A percentile compares a stretch with the other conserved stretches of the same genome.
Evolutionary conservation across 1,140 invertebrate genomes (phyloP).

Genomic region (Aphis gossypii): DNA sequence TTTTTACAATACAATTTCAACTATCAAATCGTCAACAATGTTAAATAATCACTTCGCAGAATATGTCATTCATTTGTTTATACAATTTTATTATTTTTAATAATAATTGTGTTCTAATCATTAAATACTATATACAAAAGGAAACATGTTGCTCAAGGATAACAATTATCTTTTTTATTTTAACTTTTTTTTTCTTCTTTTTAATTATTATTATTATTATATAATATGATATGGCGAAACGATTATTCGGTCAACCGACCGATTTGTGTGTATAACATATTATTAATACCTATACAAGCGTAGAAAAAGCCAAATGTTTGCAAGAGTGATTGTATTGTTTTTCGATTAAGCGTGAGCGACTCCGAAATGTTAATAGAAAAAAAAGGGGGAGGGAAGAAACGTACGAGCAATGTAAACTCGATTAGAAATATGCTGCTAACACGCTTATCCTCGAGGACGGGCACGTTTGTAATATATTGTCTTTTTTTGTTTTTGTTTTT

Average conservation of each 20-base stretch:
- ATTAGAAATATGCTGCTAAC: constrained; percentile 28
- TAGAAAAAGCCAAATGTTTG: constrained; percentile 45
- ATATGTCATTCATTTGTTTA: constrained; percentile 8
- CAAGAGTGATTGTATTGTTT: constrained; percentile 44
- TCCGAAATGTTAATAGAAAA: constrained; percentile 26
- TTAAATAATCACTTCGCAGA: constrained; percentile 27
- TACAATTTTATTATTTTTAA: constrained; percentile 27
- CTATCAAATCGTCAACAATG: constrained; percentile 33
- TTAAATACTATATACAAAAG: constrained; percentile 52
- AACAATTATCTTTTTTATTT: neutral
- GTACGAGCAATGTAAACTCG: neutral
- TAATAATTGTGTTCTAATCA: constrained; percentile 38
- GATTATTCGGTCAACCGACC: constrained; percentile 23
- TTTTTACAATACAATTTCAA: constrained; percentile 48
- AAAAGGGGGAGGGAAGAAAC: neutral
- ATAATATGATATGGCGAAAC: constrained; percentile 49
- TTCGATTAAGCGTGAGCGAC: constrained; percentile 37
- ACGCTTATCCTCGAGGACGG: constrained; percentile 47
- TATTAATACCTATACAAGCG: constrained; percentile 24
- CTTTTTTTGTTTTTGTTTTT: constrained; percentile 1
- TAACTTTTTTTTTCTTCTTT: neutral
- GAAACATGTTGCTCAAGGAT: constrained; percentile 43
- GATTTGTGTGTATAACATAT: constrained; percentile 27
- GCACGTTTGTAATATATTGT: constrained; percentile 51
- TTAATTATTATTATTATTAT: constrained; percentile 12